These are phyloP conservation scores for Catonia carolina DNA, from an alignment of 2,888 invertebrate genomes.

Conservation along the genomic window DNA sequence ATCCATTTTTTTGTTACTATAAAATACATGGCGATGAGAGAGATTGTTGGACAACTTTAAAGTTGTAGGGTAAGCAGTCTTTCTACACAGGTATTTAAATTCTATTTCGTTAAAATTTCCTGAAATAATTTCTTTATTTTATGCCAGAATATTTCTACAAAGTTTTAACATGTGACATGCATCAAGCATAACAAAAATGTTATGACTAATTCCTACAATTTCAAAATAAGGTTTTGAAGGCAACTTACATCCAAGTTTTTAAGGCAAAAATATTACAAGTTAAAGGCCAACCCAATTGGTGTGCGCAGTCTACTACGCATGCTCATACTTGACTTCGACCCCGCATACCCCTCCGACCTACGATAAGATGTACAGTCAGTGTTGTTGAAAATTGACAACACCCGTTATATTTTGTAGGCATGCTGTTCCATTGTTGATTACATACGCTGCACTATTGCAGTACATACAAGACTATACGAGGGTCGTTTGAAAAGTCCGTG, in stretches of 20 bases:
- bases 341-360: no score
- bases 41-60: slow-evolving; percentile 32
- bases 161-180: slow-evolving; percentile 36
- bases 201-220: slow-evolving; percentile 11
- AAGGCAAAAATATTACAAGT: slow-evolving; percentile 9
- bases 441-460: no score
- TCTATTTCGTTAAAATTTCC: slow-evolving; percentile 19
- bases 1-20: slow-evolving; percentile 19
- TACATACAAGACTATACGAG: no score
- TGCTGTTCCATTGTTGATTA: no score
- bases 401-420: no score
- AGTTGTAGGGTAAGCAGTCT: slow-evolving; percentile 29
- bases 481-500: no score
- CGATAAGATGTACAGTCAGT: no score
- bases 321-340: no score
- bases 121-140: slow-evolving; percentile 18
- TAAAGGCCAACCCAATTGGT: no score
- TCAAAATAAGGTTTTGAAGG: slow-evolving; percentile 14
- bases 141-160: slow-evolving; percentile 32
- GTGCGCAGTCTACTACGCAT: no score
- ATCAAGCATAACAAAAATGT: slow-evolving; percentile 27
- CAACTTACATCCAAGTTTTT: slow-evolving; percentile 13
- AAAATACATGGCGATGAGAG: slow-evolving; percentile 27
- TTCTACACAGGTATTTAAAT: slow-evolving; percentile 31
- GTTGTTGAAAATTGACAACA: no score